A percentile compares a stretch with the other conserved stretches of the same genome.
phyloP scores from a whole-genome alignment of 1,140 invertebrate genomes.

The Aphaenogaster rudis region DNA sequence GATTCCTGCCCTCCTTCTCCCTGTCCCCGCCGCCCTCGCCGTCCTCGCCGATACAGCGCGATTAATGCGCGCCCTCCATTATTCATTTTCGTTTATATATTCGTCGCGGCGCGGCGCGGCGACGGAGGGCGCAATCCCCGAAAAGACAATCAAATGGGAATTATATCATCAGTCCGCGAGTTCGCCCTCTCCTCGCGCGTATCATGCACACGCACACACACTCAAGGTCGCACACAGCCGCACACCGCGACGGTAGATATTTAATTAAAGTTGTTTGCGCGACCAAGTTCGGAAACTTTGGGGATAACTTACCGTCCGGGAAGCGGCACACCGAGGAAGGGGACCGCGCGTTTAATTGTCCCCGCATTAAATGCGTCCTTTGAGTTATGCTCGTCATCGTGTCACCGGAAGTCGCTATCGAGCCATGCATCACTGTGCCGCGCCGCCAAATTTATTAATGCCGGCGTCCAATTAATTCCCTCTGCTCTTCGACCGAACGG shows the following conservation, averaged over 20 bases:
- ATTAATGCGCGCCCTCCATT: slow-evolving; percentile 66
- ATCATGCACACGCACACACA: background rate
- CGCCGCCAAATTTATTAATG: slow-evolving; percentile 65
- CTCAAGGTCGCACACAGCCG: slow-evolving; percentile 9
- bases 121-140: slow-evolving; percentile 11
- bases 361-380: slow-evolving; percentile 75
- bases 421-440: slow-evolving; percentile 47
- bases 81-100: slow-evolving; percentile 70
- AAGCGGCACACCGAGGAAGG: slow-evolving; percentile 43
- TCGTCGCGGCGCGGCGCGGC: slow-evolving; percentile 11
- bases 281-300: slow-evolving; percentile 81
- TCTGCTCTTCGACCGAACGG: background rate
- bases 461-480: slow-evolving; percentile 49
- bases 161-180: slow-evolving; percentile 67
- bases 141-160: slow-evolving; percentile 80
- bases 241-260: slow-evolving; percentile 78
- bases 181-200: background rate
- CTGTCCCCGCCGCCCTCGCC: too few species aligned
- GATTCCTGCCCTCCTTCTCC: slow-evolving; percentile 2
- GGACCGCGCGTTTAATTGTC: slow-evolving; percentile 81
- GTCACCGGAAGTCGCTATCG: slow-evolving; percentile 69
- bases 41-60: slow-evolving; percentile 16
- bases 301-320: slow-evolving; percentile 80
- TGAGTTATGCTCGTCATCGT: slow-evolving; percentile 76
- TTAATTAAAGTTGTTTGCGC: slow-evolving; percentile 85